These are phyloP conservation scores for Neoarius graeffei DNA, from an alignment of 2,113 vertebrate species.

Conservation along the genomic window DNA sequence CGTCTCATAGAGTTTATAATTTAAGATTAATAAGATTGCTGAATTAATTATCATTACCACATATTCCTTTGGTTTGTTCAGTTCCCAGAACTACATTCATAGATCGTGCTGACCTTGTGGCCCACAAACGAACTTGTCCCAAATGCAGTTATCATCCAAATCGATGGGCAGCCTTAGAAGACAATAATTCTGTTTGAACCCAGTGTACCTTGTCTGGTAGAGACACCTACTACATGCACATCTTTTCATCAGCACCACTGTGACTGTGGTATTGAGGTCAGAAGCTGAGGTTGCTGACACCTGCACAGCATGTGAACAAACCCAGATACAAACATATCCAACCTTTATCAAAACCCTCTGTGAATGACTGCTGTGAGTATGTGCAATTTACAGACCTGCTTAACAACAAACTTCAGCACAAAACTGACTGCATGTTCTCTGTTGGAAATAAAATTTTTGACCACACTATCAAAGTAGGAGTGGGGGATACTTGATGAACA, in stretches of 20 bases:
- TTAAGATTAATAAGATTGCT: background rate
- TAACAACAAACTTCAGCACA: background rate
- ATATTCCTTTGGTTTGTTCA: background rate
- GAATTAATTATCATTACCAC: background rate
- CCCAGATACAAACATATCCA: background rate
- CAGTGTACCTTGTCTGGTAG: background rate
- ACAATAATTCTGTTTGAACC: background rate
- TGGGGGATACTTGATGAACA: background rate
- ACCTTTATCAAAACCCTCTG: background rate
- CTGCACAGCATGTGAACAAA: background rate
- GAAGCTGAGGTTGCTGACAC: slow-evolving; percentile 4
- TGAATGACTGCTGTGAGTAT: background rate
- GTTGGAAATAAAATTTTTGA: background rate
- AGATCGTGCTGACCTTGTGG: background rate
- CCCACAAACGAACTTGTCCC: no score
- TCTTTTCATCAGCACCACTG: background rate
- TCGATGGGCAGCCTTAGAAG: no score
- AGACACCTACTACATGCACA: background rate
- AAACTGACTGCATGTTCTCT: background rate
- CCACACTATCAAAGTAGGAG: background rate
- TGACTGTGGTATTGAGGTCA: slow-evolving; percentile 6
- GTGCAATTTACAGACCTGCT: background rate
- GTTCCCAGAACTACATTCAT: background rate
- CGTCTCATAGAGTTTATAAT: background rate
- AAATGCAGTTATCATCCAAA: no score